Base-by-base conservation (phyloP, 2,797 vertebrate species). In the Amazona ochrocephala region DNA sequence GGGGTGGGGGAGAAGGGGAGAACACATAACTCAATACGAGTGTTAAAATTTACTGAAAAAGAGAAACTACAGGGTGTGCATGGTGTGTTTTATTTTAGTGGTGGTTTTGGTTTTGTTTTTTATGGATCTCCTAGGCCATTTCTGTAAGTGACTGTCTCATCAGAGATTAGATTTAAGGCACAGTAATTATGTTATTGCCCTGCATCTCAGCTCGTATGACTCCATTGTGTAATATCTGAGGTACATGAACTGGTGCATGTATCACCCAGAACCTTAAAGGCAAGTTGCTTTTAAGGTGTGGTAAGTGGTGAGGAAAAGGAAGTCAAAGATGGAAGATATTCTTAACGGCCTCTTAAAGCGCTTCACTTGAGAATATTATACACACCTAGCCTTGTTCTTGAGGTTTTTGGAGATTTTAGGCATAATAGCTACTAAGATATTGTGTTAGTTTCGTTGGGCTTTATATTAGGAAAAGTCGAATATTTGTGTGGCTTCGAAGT, bases 1-100 rank as follows among this genome's bases (percentile, higher is more conserved):
- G 18, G 26, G 4, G 2, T 3, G 2, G 4, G 5, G 1, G 3
- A 2, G 4, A 3, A 1, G 3, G 2, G 2, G 9, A 3, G 9
- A 58, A 34, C 56, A 34, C 23, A 7, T 58, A 37, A 2, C 5
- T 41, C 3, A 8, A 4, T n/a, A 9, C 44, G 26, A 66, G 7
- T 60, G n/a, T 37, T 64, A n/a, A 45, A 10, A 29, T 61, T 50
- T 42, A 22, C 54, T 82, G 30, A 3, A 39, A 45, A 30, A 47
- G 14, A 78, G 7, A 74, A 80, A 50, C 37, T 66, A 10, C 12
- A 3, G 8, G 9, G 4, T 56, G 3, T 51, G 29, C 10, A 3
- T 13, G 11, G 6, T 48, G 3, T 56, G 34, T 39, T 30, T 47
- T n/a, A 10, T 73, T 93, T 60, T 65, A 42, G 30, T 32, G 26